Conservation (phyloP, 2,113 vertebrate genomes). For the Clarias magur region DNA sequence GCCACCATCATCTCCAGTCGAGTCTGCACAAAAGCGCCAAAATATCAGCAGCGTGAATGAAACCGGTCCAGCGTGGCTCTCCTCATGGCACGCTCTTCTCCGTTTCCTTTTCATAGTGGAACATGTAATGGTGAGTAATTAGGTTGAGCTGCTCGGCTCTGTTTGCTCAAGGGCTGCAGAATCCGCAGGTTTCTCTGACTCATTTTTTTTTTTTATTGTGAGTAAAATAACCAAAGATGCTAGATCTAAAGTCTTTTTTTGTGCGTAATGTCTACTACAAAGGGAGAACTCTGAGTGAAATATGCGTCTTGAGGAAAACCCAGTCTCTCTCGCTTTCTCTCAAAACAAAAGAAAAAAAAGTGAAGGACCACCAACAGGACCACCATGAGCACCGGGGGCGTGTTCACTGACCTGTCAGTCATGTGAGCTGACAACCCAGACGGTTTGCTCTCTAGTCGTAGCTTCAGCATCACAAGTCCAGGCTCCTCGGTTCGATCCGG, state of each 20-base stretch:
- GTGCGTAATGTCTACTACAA: neutral
- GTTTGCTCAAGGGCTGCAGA: neutral
- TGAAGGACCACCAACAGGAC: neutral
- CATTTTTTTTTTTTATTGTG: neutral
- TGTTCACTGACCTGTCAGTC: neutral
- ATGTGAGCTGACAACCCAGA: neutral
- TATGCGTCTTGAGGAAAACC: neutral
- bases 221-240: neutral
- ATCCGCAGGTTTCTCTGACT: constrained; percentile 14
- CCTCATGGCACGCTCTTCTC: neutral
- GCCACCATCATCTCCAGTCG: neutral
- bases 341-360: neutral
- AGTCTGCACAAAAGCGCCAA: neutral
- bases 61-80: neutral
- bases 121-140: constrained; percentile 29
- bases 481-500: neutral
- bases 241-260: neutral
- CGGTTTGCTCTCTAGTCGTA: neutral
- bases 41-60: constrained; percentile 6
- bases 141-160: neutral
- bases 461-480: neutral
- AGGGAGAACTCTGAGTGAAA: neutral
- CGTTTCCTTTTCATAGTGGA: neutral
- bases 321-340: neutral
- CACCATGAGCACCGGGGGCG: neutral